Evolutionary conservation across 2,888 invertebrate genomes (phyloP), one percentile per base, ranked within the genome.

Genomic region (Amphimallon solstitiale): DNA sequence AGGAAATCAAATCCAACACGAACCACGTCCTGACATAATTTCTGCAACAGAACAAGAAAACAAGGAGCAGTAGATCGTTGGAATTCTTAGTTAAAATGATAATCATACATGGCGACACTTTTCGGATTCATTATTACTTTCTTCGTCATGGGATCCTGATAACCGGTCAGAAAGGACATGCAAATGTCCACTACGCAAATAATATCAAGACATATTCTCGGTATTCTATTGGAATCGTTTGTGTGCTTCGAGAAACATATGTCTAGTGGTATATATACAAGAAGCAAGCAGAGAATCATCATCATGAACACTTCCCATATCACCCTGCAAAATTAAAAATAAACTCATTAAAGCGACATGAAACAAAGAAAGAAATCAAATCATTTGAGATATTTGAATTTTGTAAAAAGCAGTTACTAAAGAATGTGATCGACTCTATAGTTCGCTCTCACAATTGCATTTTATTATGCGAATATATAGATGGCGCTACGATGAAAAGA

Each of bases 1-100:
- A 72, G 0, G 81, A 75, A n/a, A 81, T n/a, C 5, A 79, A 1
- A 45, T 82, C 80, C 2, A 78, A n/a, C 1, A 78, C 10, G 51
- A 82, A 81, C 54, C 65, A 76, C 2, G 75, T 71, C 52, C 66
- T 76, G 1, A 81, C 12, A 64, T 81, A 81, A 29, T 77, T 74
- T 7, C 80, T 81, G 68, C n/a, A 71, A 14, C 3, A 43, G 7
- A 17, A 12, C n/a, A n/a, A 51, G 12, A 5, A 3, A 29, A 29
- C 23, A 23, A 23, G 5, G 2, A 4, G 5, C 5, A 23, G 2
- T 4, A 5, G 23, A 23, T 23, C 23, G 5, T 23, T 23, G n/a
- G n/a, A n/a, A n/a, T n/a, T 29, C 29, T 5, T 29, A 1, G 7
- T 9, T 17, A 29, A 46, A n/a, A 9, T 14, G 52, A 68, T 0